phyloP scores from a whole-genome alignment of 2,113 vertebrate species.

The Phyllostomus hastatus region DNA sequence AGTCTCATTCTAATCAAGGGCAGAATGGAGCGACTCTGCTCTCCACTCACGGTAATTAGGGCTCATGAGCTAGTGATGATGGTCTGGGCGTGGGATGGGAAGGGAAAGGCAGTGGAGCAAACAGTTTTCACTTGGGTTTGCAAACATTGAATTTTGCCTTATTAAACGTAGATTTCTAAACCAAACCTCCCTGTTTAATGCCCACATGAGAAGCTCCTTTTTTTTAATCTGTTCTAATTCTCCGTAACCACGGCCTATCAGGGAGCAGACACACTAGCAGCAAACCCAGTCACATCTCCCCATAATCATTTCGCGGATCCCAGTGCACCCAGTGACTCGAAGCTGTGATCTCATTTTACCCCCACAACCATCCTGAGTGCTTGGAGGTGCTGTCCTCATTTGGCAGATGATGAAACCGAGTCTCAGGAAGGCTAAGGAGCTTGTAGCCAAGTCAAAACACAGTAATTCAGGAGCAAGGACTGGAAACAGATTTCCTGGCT shows the following conservation, averaged over 20 bases:
- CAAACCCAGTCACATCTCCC: neutral
- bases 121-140: neutral
- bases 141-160: neutral
- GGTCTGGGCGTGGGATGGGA: neutral
- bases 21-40: neutral
- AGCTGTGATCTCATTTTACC: neutral
- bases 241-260: neutral
- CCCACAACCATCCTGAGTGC: neutral
- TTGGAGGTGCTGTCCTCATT: neutral
- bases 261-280: neutral
- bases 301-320: too few species aligned
- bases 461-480: neutral
- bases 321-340: neutral
- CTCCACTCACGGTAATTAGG: neutral
- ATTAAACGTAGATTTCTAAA: neutral
- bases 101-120: neutral
- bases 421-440: neutral
- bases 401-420: neutral
- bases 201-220: neutral
- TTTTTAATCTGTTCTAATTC: neutral
- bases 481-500: neutral
- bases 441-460: neutral
- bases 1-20: slow-evolving; percentile 22
- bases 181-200: neutral
- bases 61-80: neutral